These are phyloP conservation scores for Silvanus unidentatus DNA, from an alignment of 2,888 invertebrate genomes.

Conservation along the genomic window DNA sequence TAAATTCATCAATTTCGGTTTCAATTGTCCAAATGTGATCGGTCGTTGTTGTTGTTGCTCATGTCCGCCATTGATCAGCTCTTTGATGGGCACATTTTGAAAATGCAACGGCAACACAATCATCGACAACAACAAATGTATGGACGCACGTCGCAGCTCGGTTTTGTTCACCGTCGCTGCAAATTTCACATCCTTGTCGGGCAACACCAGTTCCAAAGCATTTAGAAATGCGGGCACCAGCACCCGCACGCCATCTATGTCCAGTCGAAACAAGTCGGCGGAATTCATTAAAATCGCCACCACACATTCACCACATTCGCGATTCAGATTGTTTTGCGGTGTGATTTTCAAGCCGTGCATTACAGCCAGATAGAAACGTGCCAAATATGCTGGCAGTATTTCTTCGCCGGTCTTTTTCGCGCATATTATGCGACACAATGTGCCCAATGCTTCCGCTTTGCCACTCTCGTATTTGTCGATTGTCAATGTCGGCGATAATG, in stretches of 20 bases:
- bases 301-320: conserved; percentile 70
- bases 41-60: conserved; percentile 18
- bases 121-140: conserved; percentile 85
- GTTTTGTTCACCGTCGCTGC: conserved; percentile 67
- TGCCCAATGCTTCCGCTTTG: conserved; percentile 90
- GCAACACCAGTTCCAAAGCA: conserved; percentile 85
- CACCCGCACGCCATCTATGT: conserved; percentile 88
- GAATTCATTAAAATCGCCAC: conserved; percentile 85
- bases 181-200: conserved; percentile 76
- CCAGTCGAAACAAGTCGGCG: conserved; percentile 79
- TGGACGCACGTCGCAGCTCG: conserved; percentile 84
- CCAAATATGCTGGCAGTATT: conserved; percentile 86
- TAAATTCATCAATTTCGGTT: conserved; percentile 71
- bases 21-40: conserved; percentile 62
- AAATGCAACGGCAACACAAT: conserved; percentile 91
- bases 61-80: conserved; percentile 51
- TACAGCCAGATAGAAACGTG: conserved; percentile 83
- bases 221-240: conserved; percentile 84
- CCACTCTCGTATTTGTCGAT: conserved; percentile 79
- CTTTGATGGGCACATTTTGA: conserved; percentile 66
- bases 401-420: conserved; percentile 92
- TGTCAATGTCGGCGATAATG: conserved; percentile 62
- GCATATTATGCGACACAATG: conserved; percentile 92
- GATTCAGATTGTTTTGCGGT: conserved; percentile 19
- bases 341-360: conserved; percentile 61